These are phyloP conservation scores for Anthopleura xanthogrammica DNA, from an alignment of 92 coral and sea anemone species.

Conservation along the genomic window DNA sequence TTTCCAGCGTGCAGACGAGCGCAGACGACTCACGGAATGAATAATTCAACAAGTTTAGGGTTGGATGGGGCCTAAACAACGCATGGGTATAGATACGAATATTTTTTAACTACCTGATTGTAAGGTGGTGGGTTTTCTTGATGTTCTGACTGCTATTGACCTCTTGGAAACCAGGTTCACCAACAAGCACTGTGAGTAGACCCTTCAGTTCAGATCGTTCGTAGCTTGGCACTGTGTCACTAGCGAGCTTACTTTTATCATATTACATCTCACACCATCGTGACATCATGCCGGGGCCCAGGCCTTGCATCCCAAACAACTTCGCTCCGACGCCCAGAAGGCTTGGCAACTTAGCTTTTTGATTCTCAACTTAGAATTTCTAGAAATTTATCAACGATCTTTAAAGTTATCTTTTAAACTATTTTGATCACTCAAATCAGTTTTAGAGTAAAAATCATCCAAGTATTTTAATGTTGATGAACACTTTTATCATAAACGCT, in stretches of 20 bases:
- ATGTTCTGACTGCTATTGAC: slow-evolving; percentile 45
- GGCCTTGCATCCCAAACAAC: neutral
- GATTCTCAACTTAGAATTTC: no score
- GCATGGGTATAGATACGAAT: slow-evolving; percentile 11
- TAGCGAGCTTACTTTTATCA: neutral
- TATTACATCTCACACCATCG: slow-evolving; percentile 16
- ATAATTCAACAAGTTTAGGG: neutral
- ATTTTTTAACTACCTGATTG: slow-evolving; percentile 5
- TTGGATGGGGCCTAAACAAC: neutral
- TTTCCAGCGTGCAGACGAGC: neutral
- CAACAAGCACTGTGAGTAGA: slow-evolving; percentile 17
- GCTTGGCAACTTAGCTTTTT: neutral
- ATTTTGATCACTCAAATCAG: no score
- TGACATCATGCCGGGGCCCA: slow-evolving; percentile 16
- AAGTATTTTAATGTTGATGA: neutral
- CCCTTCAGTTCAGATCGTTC: slow-evolving; percentile 36
- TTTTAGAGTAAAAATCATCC: no score
- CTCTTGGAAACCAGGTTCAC: slow-evolving; percentile 45
- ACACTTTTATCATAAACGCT: neutral
- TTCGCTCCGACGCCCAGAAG: neutral
- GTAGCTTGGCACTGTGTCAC: slow-evolving; percentile 37
- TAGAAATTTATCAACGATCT: no score
- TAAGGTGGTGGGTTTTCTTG: slow-evolving; percentile 5
- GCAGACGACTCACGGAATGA: slow-evolving; percentile 20
- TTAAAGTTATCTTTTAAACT: neutral